Conservation (phyloP, 2,888 invertebrate species). For the Parnassius mnemosyne region DNA sequence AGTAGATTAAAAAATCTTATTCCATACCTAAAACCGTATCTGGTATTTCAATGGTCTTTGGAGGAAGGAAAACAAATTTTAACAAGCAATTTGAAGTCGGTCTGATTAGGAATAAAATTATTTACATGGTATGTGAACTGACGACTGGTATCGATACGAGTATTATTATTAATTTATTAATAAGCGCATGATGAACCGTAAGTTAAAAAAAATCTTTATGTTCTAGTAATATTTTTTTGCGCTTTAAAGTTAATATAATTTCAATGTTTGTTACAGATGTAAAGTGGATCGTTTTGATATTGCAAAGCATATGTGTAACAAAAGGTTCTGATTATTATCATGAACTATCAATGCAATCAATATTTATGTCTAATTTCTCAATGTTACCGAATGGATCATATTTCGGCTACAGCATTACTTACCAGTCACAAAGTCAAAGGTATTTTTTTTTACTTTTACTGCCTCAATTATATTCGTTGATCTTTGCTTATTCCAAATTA, state of each 20-base stretch:
- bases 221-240: neutral
- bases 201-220: neutral
- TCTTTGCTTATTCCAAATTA: too few species aligned
- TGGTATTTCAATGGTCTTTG: neutral
- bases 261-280: constrained; percentile 12
- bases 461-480: too few species aligned
- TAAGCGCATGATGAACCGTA: neutral
- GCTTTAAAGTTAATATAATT: neutral
- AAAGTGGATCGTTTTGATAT: constrained; percentile 1
- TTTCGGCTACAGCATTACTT: constrained; percentile 55
- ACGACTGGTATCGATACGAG: neutral
- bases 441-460: constrained; percentile 19
- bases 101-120: neutral
- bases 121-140: neutral
- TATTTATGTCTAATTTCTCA: neutral
- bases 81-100: neutral
- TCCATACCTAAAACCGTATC: constrained; percentile 2
- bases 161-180: neutral
- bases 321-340: constrained; percentile 35
- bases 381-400: constrained; percentile 33
- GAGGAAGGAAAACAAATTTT: constrained; percentile 14
- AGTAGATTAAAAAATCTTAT: neutral
- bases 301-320: constrained; percentile 1
- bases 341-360: constrained; percentile 27
- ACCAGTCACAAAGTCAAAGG: constrained; percentile 34